These are phyloP conservation scores for Argya squamiceps DNA, from an alignment of 2,797 vertebrate species.

Conservation along the genomic window DNA sequence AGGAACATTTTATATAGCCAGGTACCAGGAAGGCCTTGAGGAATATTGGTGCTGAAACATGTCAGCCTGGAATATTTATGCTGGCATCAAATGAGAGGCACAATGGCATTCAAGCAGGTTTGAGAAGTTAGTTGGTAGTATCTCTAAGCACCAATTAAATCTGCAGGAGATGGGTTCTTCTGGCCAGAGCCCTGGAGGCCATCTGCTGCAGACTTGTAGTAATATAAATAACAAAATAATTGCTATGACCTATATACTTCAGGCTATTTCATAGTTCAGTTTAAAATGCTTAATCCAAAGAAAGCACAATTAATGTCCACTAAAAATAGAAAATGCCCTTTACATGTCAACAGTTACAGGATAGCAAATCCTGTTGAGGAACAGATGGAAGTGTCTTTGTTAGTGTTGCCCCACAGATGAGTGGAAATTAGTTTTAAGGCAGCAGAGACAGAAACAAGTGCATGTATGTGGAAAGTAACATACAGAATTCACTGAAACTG, in stretches of 20 bases:
- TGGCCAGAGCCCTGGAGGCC: slow-evolving; percentile 25
- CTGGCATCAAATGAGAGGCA: slow-evolving; percentile 38
- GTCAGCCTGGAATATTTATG: slow-evolving; percentile 43
- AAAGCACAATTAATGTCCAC: slow-evolving; percentile 58
- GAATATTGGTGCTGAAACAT: slow-evolving; percentile 46
- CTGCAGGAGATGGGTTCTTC: slow-evolving; percentile 53
- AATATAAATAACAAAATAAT: slow-evolving; percentile 67
- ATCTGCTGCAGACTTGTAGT: slow-evolving; percentile 45
- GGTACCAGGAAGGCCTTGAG: slow-evolving; percentile 21
- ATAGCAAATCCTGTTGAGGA: slow-evolving; percentile 15
- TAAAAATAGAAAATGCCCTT: slow-evolving; percentile 64
- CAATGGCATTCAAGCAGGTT: background rate
- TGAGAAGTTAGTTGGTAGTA: slow-evolving; percentile 50
- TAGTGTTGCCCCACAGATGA: slow-evolving; percentile 39
- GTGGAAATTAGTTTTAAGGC: slow-evolving; percentile 49
- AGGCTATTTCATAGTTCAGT: slow-evolving; percentile 40
- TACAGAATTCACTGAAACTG: background rate
- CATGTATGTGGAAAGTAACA: slow-evolving; percentile 14
- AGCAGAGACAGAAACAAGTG: background rate
- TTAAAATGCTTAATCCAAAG: slow-evolving; percentile 65
- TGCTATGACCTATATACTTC: slow-evolving; percentile 55
- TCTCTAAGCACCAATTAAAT: slow-evolving; percentile 59
- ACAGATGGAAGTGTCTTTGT: slow-evolving; percentile 55
- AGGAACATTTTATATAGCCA: background rate
- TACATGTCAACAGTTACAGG: slow-evolving; percentile 42